Percentiles rank a stretch among this genome's conserved stretches.
phyloP scores from a whole-genome alignment of 2,113 vertebrate species.

The Dascyllus trimaculatus region DNA sequence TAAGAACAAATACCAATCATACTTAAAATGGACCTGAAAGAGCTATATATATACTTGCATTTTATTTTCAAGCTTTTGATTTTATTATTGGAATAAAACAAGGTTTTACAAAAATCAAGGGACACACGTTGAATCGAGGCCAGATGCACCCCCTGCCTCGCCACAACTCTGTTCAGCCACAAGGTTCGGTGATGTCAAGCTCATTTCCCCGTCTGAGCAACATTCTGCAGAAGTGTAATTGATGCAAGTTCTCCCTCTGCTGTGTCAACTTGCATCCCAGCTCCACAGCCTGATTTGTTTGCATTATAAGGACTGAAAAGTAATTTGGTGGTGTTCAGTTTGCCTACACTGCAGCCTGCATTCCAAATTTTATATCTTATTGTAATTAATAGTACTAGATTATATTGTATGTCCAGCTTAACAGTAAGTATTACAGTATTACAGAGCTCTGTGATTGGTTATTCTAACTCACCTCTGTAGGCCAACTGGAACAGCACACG shows the following conservation, averaged over 20 bases:
- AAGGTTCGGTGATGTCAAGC: not conserved
- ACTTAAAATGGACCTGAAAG: conserved; percentile 75
- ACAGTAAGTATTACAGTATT: conserved; percentile 6
- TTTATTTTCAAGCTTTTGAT: conserved; percentile 85
- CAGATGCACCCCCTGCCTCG: not conserved
- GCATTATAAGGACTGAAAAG: conserved; percentile 16
- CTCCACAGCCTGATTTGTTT: conserved; percentile 17
- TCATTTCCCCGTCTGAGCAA: not conserved
- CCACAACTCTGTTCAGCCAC: not conserved
- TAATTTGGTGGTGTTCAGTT: conserved; percentile 3
- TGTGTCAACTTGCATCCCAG: conserved; percentile 19
- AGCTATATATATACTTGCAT: conserved; percentile 86
- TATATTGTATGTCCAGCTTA: conserved; percentile 30
- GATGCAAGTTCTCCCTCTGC: not conserved
- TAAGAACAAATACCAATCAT: conserved; percentile 70
- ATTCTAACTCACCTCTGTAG: conserved; percentile 28
- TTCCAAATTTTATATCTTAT: conserved; percentile 54
- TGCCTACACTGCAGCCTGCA: conserved; percentile 46
- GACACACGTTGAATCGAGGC: conserved; percentile 17
- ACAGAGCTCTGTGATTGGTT: conserved; percentile 30
- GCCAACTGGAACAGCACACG: conserved; percentile 21
- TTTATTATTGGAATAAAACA: conserved; percentile 81
- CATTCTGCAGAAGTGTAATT: conserved; percentile 24
- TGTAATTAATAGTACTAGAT: conserved; percentile 31
- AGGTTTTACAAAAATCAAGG: conserved; percentile 73